Evolutionary conservation across 2,888 invertebrate species (phyloP), one percentile per base, ranked within the genome.

Genomic region (Drosophila monieri): DNA sequence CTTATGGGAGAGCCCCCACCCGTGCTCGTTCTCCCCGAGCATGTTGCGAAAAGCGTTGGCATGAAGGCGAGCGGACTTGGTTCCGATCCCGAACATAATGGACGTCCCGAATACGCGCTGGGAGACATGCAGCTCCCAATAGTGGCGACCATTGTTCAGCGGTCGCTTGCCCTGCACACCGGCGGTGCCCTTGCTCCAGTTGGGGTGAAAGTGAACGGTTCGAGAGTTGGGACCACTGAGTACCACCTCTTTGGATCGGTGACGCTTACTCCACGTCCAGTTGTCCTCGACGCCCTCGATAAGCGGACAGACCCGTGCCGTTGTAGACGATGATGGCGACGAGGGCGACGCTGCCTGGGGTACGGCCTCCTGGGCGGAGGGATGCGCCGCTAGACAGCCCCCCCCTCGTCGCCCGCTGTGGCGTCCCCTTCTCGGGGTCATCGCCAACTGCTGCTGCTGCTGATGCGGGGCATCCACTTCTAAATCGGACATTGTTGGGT

Each of bases 1-100:
- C 89, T 95, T 95, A 86, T 95, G 95, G 0, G 95, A 95, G 18
- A 95, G 89, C 0, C 95, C 95, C 95, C 95, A 95, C 51, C 95
- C 94, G 68, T 94, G 92, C 48, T 93, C 92, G 87, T 95, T 94
- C 89, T 95, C 94, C n/a, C 95, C 95, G 27, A 95, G 90, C 80
- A 95, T 91, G 89, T 95, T 95, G 27, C 94, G 93, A 89, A 95
- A 95, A 12, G 94, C 93, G 85, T 94, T 94, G 1, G 93, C 94
- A 88, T 95, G 95, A 1, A 95, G 91, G 5, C 94, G 91, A 2
- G 93, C 93, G 41, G 91, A 88, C 54, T 90, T 90, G 3, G 94
- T 94, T 41, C 94, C 94, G 3, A 85, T 88, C 10, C 95, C 95
- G 79, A 95, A 95, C 95, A 95, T 95, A 92, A 95, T 95, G 80